Conservation (phyloP, 2,797 vertebrate species). For the Muraenolepis orangiensis region DNA sequence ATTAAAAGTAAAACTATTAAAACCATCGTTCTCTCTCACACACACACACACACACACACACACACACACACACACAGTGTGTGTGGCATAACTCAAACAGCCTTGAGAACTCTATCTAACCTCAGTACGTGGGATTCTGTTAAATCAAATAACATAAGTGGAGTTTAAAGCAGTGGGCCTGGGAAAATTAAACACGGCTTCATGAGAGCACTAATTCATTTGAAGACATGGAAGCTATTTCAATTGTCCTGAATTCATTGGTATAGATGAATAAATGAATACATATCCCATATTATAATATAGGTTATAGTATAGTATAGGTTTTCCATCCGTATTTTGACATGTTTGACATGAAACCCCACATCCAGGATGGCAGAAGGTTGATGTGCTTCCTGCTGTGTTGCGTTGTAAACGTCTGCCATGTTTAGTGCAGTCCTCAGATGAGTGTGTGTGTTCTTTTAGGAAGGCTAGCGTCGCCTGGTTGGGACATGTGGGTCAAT, state of each 20-base stretch:
- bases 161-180: neutral
- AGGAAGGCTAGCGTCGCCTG: too few species aligned
- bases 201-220: neutral
- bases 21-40: slow-evolving; percentile 3
- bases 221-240: neutral
- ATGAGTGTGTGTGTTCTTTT: too few species aligned
- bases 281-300: neutral
- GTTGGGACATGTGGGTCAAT: too few species aligned
- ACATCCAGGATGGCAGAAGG: too few species aligned
- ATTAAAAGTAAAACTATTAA: neutral
- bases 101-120: neutral
- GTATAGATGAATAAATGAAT: slow-evolving; percentile 2
- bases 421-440: too few species aligned
- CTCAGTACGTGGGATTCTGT: neutral
- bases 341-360: too few species aligned
- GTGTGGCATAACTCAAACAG: neutral
- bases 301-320: too few species aligned
- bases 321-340: neutral
- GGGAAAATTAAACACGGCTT: neutral
- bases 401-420: too few species aligned
- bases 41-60: slow-evolving; percentile 4
- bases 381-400: too few species aligned
- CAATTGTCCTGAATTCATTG: neutral
- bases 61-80: slow-evolving; percentile 7
- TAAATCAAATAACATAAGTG: neutral